Evolutionary conservation across 2,113 vertebrate genomes (phyloP).

Genomic region (Psilopsiagon aymara): DNA sequence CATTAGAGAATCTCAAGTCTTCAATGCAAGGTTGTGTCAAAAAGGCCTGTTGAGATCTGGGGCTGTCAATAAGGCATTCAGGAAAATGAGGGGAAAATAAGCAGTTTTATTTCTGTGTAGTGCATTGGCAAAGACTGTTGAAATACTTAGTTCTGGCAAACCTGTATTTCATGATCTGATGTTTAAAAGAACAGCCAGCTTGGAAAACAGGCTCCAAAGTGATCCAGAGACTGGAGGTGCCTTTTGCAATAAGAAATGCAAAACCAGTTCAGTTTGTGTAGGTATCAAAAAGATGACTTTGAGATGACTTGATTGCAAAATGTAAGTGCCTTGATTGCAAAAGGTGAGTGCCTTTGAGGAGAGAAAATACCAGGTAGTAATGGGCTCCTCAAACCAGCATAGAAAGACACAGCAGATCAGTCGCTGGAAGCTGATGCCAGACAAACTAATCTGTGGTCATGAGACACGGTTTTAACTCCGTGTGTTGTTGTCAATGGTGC

Average conservation of each 20-base stretch:
- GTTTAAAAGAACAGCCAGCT: background rate
- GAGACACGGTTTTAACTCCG: background rate
- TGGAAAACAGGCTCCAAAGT: background rate
- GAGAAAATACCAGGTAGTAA: background rate
- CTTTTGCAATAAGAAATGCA: background rate
- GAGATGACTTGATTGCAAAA: background rate
- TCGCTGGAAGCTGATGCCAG: background rate
- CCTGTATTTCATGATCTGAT: background rate
- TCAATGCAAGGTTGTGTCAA: background rate
- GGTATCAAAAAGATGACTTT: background rate
- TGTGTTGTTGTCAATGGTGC: fast-evolving
- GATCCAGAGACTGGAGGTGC: background rate
- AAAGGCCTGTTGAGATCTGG: background rate
- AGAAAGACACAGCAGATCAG: background rate
- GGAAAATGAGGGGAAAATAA: background rate
- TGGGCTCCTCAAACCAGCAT: background rate
- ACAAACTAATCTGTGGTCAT: background rate
- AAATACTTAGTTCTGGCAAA: background rate
- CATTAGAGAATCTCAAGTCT: background rate
- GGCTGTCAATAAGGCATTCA: background rate
- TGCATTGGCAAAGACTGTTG: background rate
- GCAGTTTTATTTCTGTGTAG: background rate
- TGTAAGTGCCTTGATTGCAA: background rate
- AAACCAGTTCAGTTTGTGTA: background rate
- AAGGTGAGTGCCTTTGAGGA: background rate